Evolutionary conservation across 2,888 invertebrate species (phyloP).

Genomic region (Cerastis rubricosa): DNA sequence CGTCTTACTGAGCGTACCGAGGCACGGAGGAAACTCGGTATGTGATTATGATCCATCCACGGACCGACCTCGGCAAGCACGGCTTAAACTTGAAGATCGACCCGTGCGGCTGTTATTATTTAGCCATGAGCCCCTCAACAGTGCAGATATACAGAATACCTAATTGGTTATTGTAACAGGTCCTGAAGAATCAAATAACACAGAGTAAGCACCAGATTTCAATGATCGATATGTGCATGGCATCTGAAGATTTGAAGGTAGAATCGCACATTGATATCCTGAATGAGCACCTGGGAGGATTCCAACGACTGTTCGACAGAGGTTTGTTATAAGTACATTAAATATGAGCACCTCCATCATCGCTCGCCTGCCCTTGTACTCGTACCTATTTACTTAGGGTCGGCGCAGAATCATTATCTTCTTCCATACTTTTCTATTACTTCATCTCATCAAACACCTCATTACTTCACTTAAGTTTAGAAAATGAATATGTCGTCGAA

Average conservation of each 20-base stretch:
- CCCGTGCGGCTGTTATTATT: too few relatives aligned
- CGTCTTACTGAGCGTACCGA: too few relatives aligned
- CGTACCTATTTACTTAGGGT: background rate
- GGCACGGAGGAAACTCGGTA: too few relatives aligned
- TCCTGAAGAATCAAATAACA: slow-evolving; percentile 74
- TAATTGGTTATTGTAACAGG: slow-evolving; percentile 64
- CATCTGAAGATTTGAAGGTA: slow-evolving; percentile 79
- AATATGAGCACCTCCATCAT: background rate
- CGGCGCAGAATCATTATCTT: too few relatives aligned
- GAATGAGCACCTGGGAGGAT: slow-evolving; percentile 73
- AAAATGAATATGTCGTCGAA: background rate
- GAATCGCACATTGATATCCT: slow-evolving; percentile 72
- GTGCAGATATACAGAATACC: background rate
- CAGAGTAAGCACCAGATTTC: slow-evolving; percentile 76
- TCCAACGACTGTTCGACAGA: slow-evolving; percentile 75
- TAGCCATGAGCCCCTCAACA: too few relatives aligned
- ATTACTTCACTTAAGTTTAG: background rate
- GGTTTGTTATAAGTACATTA: slow-evolving; percentile 65
- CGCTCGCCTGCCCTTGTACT: background rate
- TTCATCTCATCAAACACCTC: background rate
- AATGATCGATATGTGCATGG: slow-evolving; percentile 79
- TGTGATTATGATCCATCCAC: too few relatives aligned
- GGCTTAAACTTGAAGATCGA: too few relatives aligned
- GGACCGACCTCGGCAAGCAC: too few relatives aligned
- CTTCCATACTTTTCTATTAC: background rate